These are phyloP conservation scores for Ochropacha duplaris DNA, from an alignment of 2,888 invertebrate species.

Conservation along the genomic window DNA sequence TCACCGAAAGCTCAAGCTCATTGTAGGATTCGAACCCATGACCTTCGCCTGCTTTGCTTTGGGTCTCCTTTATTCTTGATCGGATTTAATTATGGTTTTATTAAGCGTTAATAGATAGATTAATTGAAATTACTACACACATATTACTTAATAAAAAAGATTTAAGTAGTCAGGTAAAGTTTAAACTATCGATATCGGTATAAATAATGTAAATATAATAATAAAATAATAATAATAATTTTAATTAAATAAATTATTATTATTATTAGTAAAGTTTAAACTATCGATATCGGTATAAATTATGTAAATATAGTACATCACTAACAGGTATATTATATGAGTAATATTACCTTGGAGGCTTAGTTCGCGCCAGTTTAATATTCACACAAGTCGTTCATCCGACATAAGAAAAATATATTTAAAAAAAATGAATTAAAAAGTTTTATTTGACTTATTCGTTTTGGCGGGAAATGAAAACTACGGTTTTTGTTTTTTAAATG, in stretches of 20 bases:
- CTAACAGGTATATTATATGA: conserved; percentile 20
- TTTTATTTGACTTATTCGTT: conserved; percentile 8
- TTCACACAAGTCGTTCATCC: conserved; percentile 23
- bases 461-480: conserved; percentile 22
- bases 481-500: conserved; percentile 12
- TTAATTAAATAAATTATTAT: too few relatives aligned
- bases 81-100: too few relatives aligned
- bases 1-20: too few relatives aligned
- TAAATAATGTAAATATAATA: neutral
- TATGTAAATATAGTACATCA: conserved; percentile 1
- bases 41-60: too few relatives aligned
- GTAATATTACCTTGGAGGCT: conserved; percentile 27
- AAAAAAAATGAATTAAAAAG: conserved; percentile 15
- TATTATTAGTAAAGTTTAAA: neutral
- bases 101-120: too few relatives aligned
- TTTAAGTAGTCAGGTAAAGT: too few relatives aligned
- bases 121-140: too few relatives aligned
- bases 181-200: neutral
- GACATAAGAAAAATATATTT: conserved; percentile 2
- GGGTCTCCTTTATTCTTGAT: too few relatives aligned
- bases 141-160: too few relatives aligned
- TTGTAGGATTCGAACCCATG: too few relatives aligned
- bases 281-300: neutral
- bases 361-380: conserved; percentile 34
- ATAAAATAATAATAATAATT: too few relatives aligned